Conservation (phyloP, 1,140 invertebrate species). For the Ceratosolen fusciceps region DNA sequence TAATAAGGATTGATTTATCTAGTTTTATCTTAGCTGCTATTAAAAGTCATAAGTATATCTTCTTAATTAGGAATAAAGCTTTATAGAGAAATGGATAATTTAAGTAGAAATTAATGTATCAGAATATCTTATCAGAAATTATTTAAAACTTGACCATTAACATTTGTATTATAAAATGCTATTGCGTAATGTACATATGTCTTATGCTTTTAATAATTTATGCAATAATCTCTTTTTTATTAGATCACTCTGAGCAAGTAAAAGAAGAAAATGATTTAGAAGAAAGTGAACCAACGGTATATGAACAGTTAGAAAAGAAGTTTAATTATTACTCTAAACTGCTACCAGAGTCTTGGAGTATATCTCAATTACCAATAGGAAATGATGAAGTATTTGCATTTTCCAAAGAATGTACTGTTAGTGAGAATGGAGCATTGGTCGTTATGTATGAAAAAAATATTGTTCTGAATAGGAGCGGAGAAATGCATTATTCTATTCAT, state of each 20-base stretch:
- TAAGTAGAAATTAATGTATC: no score
- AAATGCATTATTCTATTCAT: slow-evolving; percentile 38
- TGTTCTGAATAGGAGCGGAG: slow-evolving; percentile 33
- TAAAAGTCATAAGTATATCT: no score
- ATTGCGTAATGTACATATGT: no score
- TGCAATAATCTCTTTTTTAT: not conserved
- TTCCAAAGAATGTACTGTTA: slow-evolving; percentile 47
- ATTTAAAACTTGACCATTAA: no score
- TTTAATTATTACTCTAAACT: slow-evolving; percentile 8
- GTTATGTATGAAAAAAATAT: slow-evolving; percentile 47
- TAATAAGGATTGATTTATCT: no score
- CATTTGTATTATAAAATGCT: no score
- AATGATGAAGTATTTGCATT: slow-evolving; percentile 39
- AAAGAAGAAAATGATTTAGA: slow-evolving; percentile 12
- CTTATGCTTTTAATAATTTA: no score
- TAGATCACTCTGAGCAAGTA: slow-evolving; percentile 19
- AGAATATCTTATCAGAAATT: no score
- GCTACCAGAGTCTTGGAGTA: slow-evolving; percentile 42
- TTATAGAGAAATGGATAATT: no score
- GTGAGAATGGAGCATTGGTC: slow-evolving; percentile 26
- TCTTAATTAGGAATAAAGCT: no score
- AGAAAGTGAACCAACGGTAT: slow-evolving; percentile 6
- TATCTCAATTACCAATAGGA: slow-evolving; percentile 20
- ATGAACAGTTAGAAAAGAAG: slow-evolving; percentile 33
- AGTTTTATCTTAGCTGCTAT: no score